phyloP scores from a whole-genome alignment of 1,140 invertebrate species.

The Pogonomyrmex californicus region DNA sequence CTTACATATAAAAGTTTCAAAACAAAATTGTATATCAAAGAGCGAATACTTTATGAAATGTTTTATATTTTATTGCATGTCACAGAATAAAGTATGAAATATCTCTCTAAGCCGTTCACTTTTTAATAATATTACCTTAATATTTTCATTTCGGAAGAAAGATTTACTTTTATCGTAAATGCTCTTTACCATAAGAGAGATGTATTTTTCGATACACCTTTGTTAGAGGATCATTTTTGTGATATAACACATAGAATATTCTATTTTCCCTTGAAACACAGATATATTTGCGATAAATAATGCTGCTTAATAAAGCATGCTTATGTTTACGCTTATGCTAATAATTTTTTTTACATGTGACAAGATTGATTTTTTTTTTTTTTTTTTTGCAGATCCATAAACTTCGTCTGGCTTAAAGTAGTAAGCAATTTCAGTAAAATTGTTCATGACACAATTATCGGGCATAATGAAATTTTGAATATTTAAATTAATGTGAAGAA shows the following conservation, averaged over 20 bases:
- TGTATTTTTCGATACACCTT: neutral
- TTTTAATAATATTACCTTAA: slow-evolving; percentile 34
- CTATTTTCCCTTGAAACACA: neutral
- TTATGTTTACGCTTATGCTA: neutral
- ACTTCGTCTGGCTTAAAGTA: neutral
- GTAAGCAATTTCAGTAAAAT: neutral
- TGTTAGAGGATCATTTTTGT: neutral
- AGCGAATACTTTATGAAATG: neutral
- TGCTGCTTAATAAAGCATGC: neutral
- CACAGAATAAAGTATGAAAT: slow-evolving; percentile 23
- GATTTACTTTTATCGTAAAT: slow-evolving; percentile 27
- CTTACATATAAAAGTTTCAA: neutral
- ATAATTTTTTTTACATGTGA: neutral
- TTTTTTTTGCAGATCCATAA: neutral
- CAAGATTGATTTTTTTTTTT: neutral
- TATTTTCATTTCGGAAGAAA: slow-evolving; percentile 10
- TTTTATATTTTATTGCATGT: neutral
- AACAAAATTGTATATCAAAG: neutral
- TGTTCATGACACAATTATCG: neutral
- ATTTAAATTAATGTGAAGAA: neutral
- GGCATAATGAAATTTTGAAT: neutral
- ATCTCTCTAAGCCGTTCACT: neutral
- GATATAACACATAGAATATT: neutral
- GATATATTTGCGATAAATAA: neutral
- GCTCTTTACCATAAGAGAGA: neutral